A percentile compares a stretch with the other conserved stretches of the same genome.
Conservation (phyloP, 2,797 vertebrate genomes). For the Xenops minutus region DNA sequence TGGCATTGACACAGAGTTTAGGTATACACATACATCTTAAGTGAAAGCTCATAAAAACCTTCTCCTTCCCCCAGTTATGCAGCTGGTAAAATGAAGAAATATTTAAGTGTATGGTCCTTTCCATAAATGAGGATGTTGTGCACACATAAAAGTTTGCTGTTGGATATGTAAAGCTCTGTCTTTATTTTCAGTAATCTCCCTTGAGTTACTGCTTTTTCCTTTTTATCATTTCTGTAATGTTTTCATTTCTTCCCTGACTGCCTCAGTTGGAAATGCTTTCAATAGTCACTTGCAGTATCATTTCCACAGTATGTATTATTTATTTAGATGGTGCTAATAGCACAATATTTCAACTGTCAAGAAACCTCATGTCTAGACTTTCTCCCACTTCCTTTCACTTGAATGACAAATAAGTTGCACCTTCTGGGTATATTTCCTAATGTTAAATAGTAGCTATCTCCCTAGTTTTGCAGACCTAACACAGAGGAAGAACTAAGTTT, state of each 20-base stretch:
- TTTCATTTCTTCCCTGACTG: neutral
- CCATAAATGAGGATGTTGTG: neutral
- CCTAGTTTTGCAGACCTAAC: neutral
- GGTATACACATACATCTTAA: neutral
- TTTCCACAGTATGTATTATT: conserved; percentile 21
- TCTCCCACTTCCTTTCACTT: neutral
- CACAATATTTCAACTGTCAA: conserved; percentile 39
- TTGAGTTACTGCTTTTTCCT: neutral
- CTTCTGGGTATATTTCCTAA: neutral
- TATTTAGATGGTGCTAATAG: conserved; percentile 45
- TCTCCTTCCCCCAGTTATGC: neutral
- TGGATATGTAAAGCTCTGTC: neutral
- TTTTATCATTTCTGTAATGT: neutral
- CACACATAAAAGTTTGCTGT: neutral
- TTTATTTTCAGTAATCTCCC: neutral
- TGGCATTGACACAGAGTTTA: neutral
- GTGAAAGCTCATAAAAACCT: neutral
- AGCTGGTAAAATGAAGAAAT: conserved; percentile 20
- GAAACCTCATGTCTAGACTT: conserved; percentile 23
- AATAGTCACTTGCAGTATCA: neutral
- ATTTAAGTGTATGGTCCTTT: neutral
- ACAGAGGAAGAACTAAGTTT: neutral
- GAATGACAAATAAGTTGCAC: neutral
- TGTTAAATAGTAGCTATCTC: neutral
- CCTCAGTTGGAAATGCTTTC: conserved; percentile 2